Evolutionary conservation across 64 coral and sea anemone genomes (phyloP).

Genomic region (Platygyra sinensis): DNA sequence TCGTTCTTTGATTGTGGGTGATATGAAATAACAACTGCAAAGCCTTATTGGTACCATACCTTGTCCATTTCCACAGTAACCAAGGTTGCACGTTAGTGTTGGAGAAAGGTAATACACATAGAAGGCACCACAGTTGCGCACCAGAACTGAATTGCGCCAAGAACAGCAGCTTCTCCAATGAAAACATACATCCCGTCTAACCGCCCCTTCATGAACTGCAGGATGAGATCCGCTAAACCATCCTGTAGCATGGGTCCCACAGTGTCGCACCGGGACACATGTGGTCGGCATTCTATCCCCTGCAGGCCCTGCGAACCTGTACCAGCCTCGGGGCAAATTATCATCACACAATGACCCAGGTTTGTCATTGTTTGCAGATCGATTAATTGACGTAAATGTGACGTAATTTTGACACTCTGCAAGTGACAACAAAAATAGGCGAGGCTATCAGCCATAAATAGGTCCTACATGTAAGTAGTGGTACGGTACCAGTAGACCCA

Average conservation of each 20-base stretch:
- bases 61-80: slow-evolving; percentile 14
- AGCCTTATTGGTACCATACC: not conserved
- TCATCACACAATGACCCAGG: not conserved
- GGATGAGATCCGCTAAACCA: slow-evolving; percentile 13
- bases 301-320: slow-evolving; percentile 15
- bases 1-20: too few species aligned
- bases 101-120: not conserved
- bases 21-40: too few species aligned
- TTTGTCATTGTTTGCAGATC: not conserved
- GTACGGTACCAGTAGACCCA: too few species aligned
- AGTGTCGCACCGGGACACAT: not conserved
- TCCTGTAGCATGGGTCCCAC: slow-evolving; percentile 6
- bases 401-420: not conserved
- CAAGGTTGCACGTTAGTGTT: not conserved
- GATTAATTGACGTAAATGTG: not conserved
- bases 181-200: slow-evolving; percentile 5
- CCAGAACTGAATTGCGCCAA: slow-evolving; percentile 9
- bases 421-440: not conserved
- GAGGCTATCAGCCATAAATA: not conserved
- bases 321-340: slow-evolving; percentile 15
- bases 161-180: slow-evolving; percentile 17
- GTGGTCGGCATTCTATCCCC: slow-evolving; percentile 11
- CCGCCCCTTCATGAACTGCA: slow-evolving; percentile 10
- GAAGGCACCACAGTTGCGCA: slow-evolving; percentile 3
- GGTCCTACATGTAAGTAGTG: not conserved